phyloP scores from a whole-genome alignment of 1,140 invertebrate genomes.

The Orchesella cincta region DNA sequence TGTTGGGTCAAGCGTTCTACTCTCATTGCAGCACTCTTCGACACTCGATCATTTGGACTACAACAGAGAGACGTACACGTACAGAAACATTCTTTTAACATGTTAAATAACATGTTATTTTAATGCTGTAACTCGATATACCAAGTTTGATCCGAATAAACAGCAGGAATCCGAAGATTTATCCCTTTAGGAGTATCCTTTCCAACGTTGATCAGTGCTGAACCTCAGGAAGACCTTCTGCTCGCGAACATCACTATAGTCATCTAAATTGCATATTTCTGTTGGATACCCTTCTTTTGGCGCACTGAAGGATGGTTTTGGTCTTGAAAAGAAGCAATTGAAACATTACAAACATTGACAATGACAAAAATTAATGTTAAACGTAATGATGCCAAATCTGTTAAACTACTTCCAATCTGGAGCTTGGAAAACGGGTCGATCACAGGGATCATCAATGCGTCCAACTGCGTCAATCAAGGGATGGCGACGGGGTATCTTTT shows the following conservation, averaged over 20 bases:
- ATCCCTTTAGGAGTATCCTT: slow-evolving; percentile 39
- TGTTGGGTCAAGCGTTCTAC: slow-evolving; percentile 34
- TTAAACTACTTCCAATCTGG: slow-evolving; percentile 46
- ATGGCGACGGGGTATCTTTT: slow-evolving; percentile 43
- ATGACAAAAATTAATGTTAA: not conserved
- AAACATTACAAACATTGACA: not conserved
- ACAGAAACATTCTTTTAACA: too few species aligned
- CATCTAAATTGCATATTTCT: slow-evolving; percentile 41
- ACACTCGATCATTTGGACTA: slow-evolving; percentile 1
- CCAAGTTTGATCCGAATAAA: not conserved
- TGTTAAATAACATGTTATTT: too few species aligned
- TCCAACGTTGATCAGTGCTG: slow-evolving; percentile 37
- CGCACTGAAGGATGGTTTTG: slow-evolving; percentile 41
- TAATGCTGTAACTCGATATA: too few species aligned
- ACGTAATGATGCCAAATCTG: too few species aligned
- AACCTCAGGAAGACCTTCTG: slow-evolving; percentile 24
- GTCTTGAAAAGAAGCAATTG: slow-evolving; percentile 28
- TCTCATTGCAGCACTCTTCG: slow-evolving; percentile 41
- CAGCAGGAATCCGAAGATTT: not conserved
- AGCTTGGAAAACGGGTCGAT: slow-evolving; percentile 34
- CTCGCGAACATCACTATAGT: slow-evolving; percentile 34
- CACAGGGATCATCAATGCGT: slow-evolving; percentile 49
- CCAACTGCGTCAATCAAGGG: slow-evolving; percentile 43
- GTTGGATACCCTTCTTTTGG: slow-evolving; percentile 49
- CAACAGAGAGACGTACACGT: not conserved